Evolutionary conservation across 2,888 invertebrate species (phyloP), one percentile per base, ranked within the genome.

Genomic region (Synergus gifuensis): DNA sequence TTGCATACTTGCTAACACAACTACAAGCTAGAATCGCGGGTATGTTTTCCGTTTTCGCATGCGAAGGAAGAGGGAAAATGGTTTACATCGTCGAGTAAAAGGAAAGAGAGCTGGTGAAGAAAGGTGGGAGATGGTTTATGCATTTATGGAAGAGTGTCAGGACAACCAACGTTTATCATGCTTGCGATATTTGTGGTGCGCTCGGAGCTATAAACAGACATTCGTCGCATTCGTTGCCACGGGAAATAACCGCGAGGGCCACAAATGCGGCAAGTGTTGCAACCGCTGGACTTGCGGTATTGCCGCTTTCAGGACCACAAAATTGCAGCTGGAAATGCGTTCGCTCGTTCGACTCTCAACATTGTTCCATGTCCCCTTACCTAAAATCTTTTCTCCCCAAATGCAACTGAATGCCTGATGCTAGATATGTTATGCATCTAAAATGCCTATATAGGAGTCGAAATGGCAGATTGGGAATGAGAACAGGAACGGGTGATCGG

Each of bases 271-370:
- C 79, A 82, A 80, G 84, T 82, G 77, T 64, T 82, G 83, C 82
- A 83, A 82, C 85, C 85, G 79, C 78, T 83, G 86, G 85, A 87
- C 86, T 81, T 82, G 82, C 80, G 78, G 79, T 85, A 85, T 81
- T 84, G 83, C 82, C 84, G 83, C 86, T 85, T 85, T 80, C 79
- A 22, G 84, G 84, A 88, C 88, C 87, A 84, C 88, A 87, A 85
- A 85, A 84, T 83, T 83, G 85, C 85, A 84, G 82, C 82, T 83
- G 83, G 84, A 85, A 86, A 78, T 62, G 79, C 69, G 12, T 42
- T 42, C 44, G 77, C 77, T 62, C 64, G 64, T 66, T 78, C 78
- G 76, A 62, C 62, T 62, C 76, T 42, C 40, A 40, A 7, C 58
- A 44, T 16, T 42, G 42, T 46, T 49, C 16, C 8, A 62, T 28